Evolutionary conservation across 1,140 invertebrate genomes (phyloP), one percentile per base, ranked within the genome.

Genomic region (Lanistes nyassanus): DNA sequence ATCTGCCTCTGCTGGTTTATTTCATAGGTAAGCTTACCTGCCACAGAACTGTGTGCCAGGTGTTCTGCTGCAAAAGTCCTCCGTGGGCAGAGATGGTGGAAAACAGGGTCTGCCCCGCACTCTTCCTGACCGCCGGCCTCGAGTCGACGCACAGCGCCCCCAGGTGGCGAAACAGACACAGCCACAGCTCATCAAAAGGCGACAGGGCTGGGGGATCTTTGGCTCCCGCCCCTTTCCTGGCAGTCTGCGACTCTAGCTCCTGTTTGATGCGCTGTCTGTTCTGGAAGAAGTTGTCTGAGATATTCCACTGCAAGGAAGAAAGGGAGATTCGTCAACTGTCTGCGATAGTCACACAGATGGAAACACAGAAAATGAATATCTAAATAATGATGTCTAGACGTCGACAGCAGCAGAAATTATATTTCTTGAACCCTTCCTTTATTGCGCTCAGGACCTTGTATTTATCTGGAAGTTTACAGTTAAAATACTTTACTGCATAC

Each of bases 21-120:
- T n/a, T n/a, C n/a, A n/a, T n/a, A 3, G n/a, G n/a, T 55, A 21
- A 16, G 26, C 16, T 75, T 70, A 89, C 89, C 83, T 89, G 84
- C 87, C 88, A 89, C 0, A 90, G 80, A 16, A 90, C 83, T 19
- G 83, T 85, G 69, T 97, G 93, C 97, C 97, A 98, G 2, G 96
- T 97, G 31, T 84, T 76, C 70, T 94, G 92, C 88, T 95, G 94
- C 21, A 99, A 90, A 65, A 98, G 91, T 55, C 93, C 92, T 29
- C 97, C 97, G 91, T 99, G 98, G 3, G 97, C 97, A 3, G 95
- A 94, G 85, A 99, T 96, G 16, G 97, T 99, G 34, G 97, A 98
- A 90, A 99, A 98, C 42, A 99, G 90, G 0, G 98, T 99, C 92
- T 99, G 97, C 79, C 97, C 96, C 16, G 97, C 96, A n/a, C 97